phyloP scores from a whole-genome alignment of 1,140 invertebrate genomes.

The Latrodectus geometricus region DNA sequence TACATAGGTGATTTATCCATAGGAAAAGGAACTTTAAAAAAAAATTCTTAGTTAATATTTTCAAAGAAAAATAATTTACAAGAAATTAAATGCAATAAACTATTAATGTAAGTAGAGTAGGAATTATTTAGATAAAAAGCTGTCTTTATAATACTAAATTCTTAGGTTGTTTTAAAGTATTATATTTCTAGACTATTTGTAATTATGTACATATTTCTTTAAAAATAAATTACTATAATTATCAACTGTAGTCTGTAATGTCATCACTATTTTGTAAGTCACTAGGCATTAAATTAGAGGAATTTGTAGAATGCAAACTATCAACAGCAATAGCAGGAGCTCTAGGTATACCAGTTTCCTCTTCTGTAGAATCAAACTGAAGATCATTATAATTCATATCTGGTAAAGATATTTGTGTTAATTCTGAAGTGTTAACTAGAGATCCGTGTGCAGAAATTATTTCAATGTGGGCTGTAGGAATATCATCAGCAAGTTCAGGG shows the following conservation, averaged over 20 bases:
- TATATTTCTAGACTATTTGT: no score
- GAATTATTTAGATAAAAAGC: no score
- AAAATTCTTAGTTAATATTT: no score
- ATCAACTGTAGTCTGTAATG: slow-evolving; percentile 47
- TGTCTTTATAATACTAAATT: no score
- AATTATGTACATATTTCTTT: no score
- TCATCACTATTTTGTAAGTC: slow-evolving; percentile 30
- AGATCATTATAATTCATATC: slow-evolving; percentile 49
- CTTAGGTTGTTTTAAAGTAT: no score
- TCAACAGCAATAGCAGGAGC: slow-evolving; percentile 29
- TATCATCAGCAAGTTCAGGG: slow-evolving; percentile 48
- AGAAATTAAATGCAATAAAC: no score
- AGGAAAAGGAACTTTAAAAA: no score
- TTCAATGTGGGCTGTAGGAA: slow-evolving; percentile 64
- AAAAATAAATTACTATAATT: not conserved
- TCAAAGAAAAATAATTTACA: no score
- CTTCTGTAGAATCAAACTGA: slow-evolving; percentile 40
- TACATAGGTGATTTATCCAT: no score
- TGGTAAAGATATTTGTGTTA: slow-evolving; percentile 40
- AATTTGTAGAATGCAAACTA: slow-evolving; percentile 45
- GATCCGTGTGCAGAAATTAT: slow-evolving; percentile 58
- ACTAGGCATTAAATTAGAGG: slow-evolving; percentile 23
- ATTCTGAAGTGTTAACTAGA: slow-evolving; percentile 26
- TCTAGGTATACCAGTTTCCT: slow-evolving; percentile 28
- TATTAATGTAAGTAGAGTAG: no score